These are phyloP conservation scores for Ramphastos sulfuratus DNA, from an alignment of 2,113 vertebrate genomes.

Conservation along the genomic window DNA sequence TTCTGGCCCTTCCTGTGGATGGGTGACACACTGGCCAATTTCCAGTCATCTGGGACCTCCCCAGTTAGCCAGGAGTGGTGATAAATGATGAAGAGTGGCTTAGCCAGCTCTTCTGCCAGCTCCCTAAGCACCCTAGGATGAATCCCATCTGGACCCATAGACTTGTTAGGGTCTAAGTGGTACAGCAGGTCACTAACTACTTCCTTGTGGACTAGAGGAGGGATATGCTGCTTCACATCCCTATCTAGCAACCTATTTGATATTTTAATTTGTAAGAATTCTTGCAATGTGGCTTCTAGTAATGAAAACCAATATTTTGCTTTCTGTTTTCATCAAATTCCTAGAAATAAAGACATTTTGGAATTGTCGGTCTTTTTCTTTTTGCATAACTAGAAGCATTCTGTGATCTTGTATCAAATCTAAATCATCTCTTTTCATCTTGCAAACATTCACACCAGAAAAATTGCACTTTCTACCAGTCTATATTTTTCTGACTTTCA, in stretches of 20 bases:
- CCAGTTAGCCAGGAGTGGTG: no score
- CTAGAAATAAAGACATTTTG: not conserved
- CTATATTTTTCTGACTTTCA: not conserved
- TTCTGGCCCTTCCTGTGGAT: no score
- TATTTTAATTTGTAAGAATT: not conserved
- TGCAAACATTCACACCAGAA: not conserved
- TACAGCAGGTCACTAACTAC: no score
- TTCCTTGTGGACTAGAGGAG: no score
- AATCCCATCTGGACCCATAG: no score
- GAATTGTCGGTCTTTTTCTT: not conserved
- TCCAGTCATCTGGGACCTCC: no score
- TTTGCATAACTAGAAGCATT: not conserved
- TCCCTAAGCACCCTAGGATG: no score
- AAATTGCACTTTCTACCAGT: not conserved
- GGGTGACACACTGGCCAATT: no score
- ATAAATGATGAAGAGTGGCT: no score
- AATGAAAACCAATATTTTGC: not conserved
- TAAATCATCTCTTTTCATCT: not conserved
- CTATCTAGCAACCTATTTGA: not conserved
- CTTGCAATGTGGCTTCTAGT: not conserved
- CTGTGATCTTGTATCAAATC: not conserved
- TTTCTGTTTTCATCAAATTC: not conserved
- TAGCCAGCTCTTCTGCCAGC: no score
- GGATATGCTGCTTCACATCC: no score
- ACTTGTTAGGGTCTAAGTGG: no score